These are phyloP conservation scores for Perizoma flavofasciatum DNA, from an alignment of 2,888 invertebrate species.

Conservation along the genomic window DNA sequence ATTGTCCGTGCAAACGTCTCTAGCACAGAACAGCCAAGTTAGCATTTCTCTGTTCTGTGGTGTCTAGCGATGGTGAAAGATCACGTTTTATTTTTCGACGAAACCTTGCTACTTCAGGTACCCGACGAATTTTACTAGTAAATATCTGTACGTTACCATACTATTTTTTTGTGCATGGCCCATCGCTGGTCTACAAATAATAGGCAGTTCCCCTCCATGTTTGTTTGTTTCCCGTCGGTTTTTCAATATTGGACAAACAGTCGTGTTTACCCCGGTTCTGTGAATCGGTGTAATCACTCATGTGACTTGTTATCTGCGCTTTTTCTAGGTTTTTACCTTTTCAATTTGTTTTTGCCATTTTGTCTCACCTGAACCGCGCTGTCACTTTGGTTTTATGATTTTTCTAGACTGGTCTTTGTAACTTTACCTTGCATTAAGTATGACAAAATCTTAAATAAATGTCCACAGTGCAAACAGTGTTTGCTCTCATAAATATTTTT, in stretches of 20 bases:
- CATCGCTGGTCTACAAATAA: neutral
- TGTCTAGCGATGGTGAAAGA: no score
- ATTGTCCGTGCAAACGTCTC: no score
- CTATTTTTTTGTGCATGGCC: neutral
- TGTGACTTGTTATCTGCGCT: constrained; percentile 7
- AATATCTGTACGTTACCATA: no score
- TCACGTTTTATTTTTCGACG: no score
- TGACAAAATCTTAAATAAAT: no score
- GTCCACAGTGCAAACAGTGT: no score
- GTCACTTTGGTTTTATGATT: neutral
- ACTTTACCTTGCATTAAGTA: no score
- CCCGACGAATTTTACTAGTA: no score
- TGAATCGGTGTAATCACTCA: constrained; percentile 17
- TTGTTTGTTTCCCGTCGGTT: constrained; percentile 21
- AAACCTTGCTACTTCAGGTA: no score
- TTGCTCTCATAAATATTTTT: no score
- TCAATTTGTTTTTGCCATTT: neutral
- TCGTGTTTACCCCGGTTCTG: constrained; percentile 9
- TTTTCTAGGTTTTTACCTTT: constrained; percentile 1
- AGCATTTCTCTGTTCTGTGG: no score
- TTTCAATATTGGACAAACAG: constrained; percentile 27
- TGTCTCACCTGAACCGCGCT: neutral
- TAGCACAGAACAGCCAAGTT: no score
- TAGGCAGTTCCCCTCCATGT: neutral
- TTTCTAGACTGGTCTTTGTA: neutral